These are phyloP conservation scores for Dasypolia templi DNA, from an alignment of 2,888 invertebrate species.

Conservation along the genomic window DNA sequence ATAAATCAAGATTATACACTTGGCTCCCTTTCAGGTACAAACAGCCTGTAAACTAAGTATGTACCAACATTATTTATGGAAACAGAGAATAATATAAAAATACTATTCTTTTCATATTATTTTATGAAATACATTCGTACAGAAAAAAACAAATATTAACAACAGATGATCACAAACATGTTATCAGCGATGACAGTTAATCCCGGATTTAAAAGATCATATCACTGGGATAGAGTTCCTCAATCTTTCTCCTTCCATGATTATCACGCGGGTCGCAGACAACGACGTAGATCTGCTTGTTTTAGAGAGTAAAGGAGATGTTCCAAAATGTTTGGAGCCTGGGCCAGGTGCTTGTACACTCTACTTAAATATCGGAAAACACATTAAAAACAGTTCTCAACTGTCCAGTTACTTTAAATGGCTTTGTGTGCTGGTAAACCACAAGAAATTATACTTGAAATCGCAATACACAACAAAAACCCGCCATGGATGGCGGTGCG, in stretches of 20 bases:
- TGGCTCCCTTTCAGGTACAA: slow-evolving; percentile 43
- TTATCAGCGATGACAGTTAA: slow-evolving; percentile 20
- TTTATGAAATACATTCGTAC: background rate
- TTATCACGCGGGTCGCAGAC: background rate
- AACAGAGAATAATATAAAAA: background rate
- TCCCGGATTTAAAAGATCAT: slow-evolving; percentile 17
- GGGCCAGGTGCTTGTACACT: too few species aligned
- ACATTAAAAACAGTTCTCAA: too few species aligned
- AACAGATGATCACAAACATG: background rate
- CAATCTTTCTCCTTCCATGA: slow-evolving; percentile 6
- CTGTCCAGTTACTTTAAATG: too few species aligned
- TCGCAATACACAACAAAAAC: too few species aligned
- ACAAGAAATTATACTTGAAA: too few species aligned
- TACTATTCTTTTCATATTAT: background rate
- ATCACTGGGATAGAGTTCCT: background rate
- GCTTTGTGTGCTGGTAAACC: too few species aligned
- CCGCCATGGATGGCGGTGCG: too few species aligned
- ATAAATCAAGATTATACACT: slow-evolving; percentile 59
- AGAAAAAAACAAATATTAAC: background rate
- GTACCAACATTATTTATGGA: slow-evolving; percentile 15
- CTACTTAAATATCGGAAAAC: too few species aligned
- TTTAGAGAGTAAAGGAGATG: too few species aligned
- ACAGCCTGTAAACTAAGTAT: slow-evolving; percentile 20
- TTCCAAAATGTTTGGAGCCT: too few species aligned
- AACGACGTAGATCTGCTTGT: background rate